These are phyloP conservation scores for Trichomalopsis sarcophagae DNA, from an alignment of 1,140 invertebrate species.

Conservation along the genomic window DNA sequence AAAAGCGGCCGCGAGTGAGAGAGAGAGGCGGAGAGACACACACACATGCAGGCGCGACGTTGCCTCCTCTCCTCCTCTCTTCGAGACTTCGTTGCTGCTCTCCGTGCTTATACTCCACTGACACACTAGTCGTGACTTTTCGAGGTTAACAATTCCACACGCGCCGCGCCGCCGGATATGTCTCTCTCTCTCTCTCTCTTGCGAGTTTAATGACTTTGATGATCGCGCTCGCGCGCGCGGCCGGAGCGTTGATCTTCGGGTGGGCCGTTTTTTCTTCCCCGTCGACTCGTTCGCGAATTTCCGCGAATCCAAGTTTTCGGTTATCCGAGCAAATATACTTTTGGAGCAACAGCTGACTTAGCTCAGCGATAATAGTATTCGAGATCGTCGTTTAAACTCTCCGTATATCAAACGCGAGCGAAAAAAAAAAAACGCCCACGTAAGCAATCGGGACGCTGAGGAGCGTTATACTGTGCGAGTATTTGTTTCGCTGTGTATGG, in stretches of 20 bases:
- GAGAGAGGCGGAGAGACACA: not conserved
- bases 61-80: not conserved
- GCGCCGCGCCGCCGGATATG: conserved; percentile 15
- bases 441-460: not conserved
- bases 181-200: not conserved
- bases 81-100: conserved; percentile 20
- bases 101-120: conserved; percentile 26
- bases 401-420: not conserved
- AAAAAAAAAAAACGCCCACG: not conserved
- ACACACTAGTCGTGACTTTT: conserved; percentile 48
- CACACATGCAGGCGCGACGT: not conserved
- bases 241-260: not conserved
- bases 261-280: not conserved
- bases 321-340: not conserved
- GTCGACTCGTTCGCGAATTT: too few species aligned
- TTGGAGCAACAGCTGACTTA: not conserved
- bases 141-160: conserved; percentile 47
- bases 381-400: not conserved
- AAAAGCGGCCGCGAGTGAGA: not conserved
- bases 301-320: too few species aligned
- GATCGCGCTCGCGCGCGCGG: not conserved
- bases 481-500: too few species aligned
- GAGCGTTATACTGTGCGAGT: too few species aligned
- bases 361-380: too few species aligned
- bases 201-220: not conserved